Conservation (phyloP, 2,113 vertebrate species). For the Mesitornis unicolor region DNA sequence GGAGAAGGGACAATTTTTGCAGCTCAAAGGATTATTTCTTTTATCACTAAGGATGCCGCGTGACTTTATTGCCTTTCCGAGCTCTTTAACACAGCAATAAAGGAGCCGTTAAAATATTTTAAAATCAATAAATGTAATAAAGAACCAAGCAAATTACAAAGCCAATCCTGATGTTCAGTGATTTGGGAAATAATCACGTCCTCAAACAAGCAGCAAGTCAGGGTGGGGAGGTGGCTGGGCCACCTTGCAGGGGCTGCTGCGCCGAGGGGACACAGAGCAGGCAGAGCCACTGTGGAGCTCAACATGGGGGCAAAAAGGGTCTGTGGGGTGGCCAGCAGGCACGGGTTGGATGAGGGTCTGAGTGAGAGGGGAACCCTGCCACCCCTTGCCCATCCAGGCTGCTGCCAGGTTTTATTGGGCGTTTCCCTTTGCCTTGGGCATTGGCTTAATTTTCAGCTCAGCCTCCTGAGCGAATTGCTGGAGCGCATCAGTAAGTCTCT, state of each 20-base stretch:
- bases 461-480: neutral
- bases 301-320: neutral
- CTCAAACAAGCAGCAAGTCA: neutral
- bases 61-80: conserved; percentile 41
- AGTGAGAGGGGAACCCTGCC: neutral
- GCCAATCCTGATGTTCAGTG: neutral
- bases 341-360: rapidly evolving
- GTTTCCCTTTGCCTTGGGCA: neutral
- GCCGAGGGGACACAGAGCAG: neutral
- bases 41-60: neutral
- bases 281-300: rapidly evolving
- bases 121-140: conserved; percentile 64
- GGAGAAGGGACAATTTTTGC: neutral
- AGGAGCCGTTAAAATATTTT: conserved; percentile 40
- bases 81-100: conserved; percentile 47
- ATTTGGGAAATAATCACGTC: conserved; percentile 18
- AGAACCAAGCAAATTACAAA: conserved; percentile 37
- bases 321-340: rapidly evolving
- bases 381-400: neutral
- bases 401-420: neutral
- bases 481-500: rapidly evolving
- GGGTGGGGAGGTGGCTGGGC: neutral
- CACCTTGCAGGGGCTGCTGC: neutral
- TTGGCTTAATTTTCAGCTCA: neutral
- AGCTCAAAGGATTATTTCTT: conserved; percentile 17